Evolutionary conservation across 2,888 invertebrate species (phyloP).

Genomic region (Ornithoptera priamus): DNA sequence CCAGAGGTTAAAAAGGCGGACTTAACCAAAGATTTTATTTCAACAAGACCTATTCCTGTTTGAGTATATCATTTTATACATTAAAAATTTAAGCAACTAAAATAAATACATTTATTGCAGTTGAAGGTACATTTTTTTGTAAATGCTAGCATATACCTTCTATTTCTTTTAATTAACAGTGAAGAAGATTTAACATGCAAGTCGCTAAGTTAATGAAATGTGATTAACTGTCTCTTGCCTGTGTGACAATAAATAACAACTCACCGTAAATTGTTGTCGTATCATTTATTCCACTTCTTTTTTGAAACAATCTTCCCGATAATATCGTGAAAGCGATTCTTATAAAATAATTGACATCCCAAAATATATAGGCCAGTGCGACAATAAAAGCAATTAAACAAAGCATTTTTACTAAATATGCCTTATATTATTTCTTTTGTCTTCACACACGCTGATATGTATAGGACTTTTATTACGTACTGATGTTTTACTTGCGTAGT

Average conservation of each 20-base stretch:
- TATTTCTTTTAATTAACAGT: no score
- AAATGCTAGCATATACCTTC: no score
- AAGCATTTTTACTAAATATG: slow-evolving; percentile 50
- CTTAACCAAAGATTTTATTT: not conserved
- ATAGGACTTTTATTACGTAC: not conserved
- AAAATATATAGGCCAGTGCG: slow-evolving; percentile 83
- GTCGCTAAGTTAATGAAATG: not conserved
- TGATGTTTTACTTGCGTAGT: not conserved
- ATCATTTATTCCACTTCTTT: slow-evolving; percentile 85
- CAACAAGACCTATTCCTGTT: no score
- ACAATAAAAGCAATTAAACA: slow-evolving; percentile 61
- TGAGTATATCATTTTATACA: no score
- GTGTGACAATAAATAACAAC: slow-evolving; percentile 34
- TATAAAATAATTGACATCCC: slow-evolving; percentile 90
- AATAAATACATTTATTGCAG: no score
- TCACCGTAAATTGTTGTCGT: slow-evolving; percentile 88
- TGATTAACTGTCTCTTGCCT: not conserved
- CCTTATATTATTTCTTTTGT: not conserved
- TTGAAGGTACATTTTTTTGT: no score
- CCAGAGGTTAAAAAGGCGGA: not conserved
- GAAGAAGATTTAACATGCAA: no score
- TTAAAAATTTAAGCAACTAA: no score
- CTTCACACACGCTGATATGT: slow-evolving; percentile 24
- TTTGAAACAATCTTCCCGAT: slow-evolving; percentile 84
- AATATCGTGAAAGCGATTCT: slow-evolving; percentile 85